These are phyloP conservation scores for Cossypha heuglini DNA, from an alignment of 2,797 vertebrate species.

Conservation along the genomic window DNA sequence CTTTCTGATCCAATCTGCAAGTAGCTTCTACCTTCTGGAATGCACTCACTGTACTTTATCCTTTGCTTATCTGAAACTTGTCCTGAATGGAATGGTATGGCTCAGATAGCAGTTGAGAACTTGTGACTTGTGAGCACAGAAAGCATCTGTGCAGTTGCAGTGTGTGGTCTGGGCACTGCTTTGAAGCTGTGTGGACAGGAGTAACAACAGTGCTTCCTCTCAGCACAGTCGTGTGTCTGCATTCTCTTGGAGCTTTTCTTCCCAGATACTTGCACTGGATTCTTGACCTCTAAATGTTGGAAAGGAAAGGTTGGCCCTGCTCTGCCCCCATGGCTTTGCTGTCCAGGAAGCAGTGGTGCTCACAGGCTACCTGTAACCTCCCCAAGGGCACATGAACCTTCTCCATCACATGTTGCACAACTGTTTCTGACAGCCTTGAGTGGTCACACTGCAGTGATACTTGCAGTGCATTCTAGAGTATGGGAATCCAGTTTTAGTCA, in stretches of 20 bases:
- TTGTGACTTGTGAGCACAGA: not conserved
- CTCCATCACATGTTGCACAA: accelerated
- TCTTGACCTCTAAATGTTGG: not conserved
- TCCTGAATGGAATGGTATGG: not conserved
- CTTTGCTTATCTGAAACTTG: not conserved
- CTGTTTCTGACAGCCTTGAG: not conserved
- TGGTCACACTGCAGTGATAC: not conserved
- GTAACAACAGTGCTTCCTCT: not conserved
- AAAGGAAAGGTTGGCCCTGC: not conserved
- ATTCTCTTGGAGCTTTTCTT: not conserved
- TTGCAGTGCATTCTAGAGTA: not conserved
- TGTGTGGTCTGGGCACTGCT: not conserved
- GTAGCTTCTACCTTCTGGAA: not conserved
- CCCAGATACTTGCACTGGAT: not conserved
- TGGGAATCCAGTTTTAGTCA: not conserved
- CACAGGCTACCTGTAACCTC: not conserved
- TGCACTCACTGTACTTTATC: not conserved
- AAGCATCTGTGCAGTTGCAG: not conserved
- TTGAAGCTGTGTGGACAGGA: not conserved
- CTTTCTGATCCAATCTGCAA: not conserved
- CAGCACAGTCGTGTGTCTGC: not conserved
- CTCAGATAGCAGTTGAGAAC: not conserved
- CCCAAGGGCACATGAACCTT: not conserved
- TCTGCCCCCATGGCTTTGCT: not conserved
- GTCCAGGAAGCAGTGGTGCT: not conserved